phyloP scores from a whole-genome alignment of 2,888 invertebrate species.

The Polydrusus cervinus region DNA sequence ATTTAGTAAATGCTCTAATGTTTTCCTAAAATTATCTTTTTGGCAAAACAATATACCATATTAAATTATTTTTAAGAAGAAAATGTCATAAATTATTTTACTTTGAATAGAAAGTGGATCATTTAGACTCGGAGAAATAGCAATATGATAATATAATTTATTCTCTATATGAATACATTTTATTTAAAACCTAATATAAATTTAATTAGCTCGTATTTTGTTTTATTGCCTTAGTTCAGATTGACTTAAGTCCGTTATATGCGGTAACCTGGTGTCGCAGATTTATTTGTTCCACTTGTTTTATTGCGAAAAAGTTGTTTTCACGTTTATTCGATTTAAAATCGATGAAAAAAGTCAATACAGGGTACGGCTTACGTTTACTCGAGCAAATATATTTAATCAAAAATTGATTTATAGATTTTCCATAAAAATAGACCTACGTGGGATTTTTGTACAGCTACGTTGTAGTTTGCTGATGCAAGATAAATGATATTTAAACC shows the following conservation, averaged over 20 bases:
- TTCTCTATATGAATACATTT: conserved; percentile 15
- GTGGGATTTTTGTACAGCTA: not conserved
- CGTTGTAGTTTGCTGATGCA: not conserved
- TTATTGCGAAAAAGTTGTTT: conserved; percentile 38
- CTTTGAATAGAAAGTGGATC: conserved; percentile 7
- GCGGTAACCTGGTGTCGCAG: conserved; percentile 27
- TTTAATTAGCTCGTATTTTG: conserved; percentile 33
- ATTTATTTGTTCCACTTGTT: conserved; percentile 46
- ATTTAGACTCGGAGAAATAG: not conserved
- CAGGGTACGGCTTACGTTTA: not conserved
- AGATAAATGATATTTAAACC: not conserved
- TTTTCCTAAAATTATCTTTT: too few relatives aligned
- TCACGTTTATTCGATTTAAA: conserved; percentile 8
- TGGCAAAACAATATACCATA: too few relatives aligned
- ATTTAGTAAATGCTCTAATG: too few relatives aligned
- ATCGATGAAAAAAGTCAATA: conserved; percentile 3
- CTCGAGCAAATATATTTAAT: too few relatives aligned
- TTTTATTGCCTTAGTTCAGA: conserved; percentile 32
- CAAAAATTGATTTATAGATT: not conserved
- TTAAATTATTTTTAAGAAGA: too few relatives aligned
- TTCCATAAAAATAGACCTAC: not conserved
- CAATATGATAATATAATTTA: not conserved
- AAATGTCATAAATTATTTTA: not conserved
- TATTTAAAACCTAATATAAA: conserved; percentile 18
- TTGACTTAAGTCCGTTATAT: conserved; percentile 27